Evolutionary conservation across 35 echinoderm and acorn worm genomes (phyloP), one percentile per base, ranked within the genome.

Genomic region (Chiridota heheva): DNA sequence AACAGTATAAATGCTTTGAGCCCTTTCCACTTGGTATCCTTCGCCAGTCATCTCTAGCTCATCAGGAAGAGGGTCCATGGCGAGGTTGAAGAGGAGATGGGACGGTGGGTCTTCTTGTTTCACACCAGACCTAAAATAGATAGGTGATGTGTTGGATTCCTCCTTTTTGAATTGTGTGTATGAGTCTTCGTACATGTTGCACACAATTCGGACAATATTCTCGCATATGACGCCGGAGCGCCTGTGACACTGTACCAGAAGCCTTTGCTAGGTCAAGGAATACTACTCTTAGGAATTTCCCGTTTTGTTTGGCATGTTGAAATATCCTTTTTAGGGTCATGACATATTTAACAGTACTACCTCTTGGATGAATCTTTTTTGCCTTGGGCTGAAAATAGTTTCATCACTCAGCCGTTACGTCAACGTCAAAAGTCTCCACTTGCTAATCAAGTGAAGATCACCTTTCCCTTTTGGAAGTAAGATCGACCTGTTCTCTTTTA

Each of bases 241-340:
- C 41, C 22, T 53, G 71, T 28, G 71, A 37, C 5, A 75, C 71
- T 18, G 71, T 73, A 48, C 46, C 70, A 46, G 46, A 73, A 29
- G 42, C 71, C 24, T 75, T 53, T 15, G 32, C 69, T 20, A 43
- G 32, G 20, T 73, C 69, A 56, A 73, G 32, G 37, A 2, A 33
- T 2, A 73, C 16, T 22, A 56, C 15, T 16, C 1, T 34, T 42
- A 56, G n/a, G 36, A 22, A 15, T 31, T 31, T 66, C 7, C 30
- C 10, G 16, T 66, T 66, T 31, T 8, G 10, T 27, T 66, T 66
- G 30, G 10, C 30, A 31, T 66, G 30, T 12, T 15, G 7, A 31
- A 13, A 20, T 66, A 66, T 15, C 30, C 10, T 27, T 31, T 66
- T 66, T 15, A 20, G 10, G 30, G 28, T 10, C 62, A 8, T 12